Conservation (phyloP, 2,888 invertebrate species). For the Falcaria lacertinaria region DNA sequence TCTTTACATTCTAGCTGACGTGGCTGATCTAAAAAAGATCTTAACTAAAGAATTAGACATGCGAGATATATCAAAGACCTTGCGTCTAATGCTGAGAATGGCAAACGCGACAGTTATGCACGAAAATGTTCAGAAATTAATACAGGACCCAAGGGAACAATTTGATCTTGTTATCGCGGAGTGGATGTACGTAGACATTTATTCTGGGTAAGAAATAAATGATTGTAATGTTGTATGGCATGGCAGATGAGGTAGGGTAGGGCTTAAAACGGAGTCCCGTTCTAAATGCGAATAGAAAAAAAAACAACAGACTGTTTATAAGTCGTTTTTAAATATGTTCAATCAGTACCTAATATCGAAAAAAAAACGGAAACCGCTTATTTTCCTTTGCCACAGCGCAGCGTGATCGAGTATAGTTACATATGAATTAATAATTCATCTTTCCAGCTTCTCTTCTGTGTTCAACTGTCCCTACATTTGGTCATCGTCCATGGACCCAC, state of each 20-base stretch:
- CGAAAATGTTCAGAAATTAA: slow-evolving; percentile 10
- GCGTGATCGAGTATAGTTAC: too few relatives aligned
- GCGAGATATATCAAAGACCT: not conserved
- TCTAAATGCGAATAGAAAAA: too few relatives aligned
- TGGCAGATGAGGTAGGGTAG: too few relatives aligned
- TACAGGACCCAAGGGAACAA: slow-evolving; percentile 19
- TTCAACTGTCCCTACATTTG: slow-evolving; percentile 20
- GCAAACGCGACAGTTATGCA: slow-evolving; percentile 8
- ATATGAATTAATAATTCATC: not conserved
- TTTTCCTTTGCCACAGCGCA: too few relatives aligned
- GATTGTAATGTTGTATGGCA: not conserved
- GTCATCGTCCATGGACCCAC: slow-evolving; percentile 14
- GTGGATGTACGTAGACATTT: slow-evolving; percentile 27
- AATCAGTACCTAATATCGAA: too few relatives aligned
- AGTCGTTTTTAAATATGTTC: too few relatives aligned
- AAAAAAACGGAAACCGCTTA: too few relatives aligned
- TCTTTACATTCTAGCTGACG: slow-evolving; percentile 6
- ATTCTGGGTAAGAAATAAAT: slow-evolving; percentile 19
- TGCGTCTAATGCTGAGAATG: slow-evolving; percentile 1
- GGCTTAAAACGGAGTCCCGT: too few relatives aligned
- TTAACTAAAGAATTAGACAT: slow-evolving; percentile 7
- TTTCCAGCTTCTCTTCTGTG: slow-evolving; percentile 10
- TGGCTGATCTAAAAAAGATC: slow-evolving; percentile 9
- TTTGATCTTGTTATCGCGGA: slow-evolving; percentile 27
- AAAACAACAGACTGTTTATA: too few relatives aligned